A percentile compares a stretch with the other conserved stretches of the same genome.
phyloP scores from a whole-genome alignment of 2,797 vertebrate species.

The Sebastes melanostomus region DNA sequence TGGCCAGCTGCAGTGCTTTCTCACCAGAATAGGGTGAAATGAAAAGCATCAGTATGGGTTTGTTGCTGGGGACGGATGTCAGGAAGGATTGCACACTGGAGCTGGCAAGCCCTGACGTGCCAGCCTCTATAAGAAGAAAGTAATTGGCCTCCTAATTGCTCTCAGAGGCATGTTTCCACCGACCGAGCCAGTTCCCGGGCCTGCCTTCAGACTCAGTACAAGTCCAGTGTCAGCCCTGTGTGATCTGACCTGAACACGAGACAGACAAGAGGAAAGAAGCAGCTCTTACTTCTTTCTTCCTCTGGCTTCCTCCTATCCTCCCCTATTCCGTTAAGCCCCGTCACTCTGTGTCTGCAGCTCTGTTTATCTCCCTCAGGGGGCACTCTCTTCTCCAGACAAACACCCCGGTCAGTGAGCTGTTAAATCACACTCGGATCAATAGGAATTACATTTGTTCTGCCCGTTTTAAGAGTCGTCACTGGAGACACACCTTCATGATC shows the following conservation, averaged over 20 bases:
- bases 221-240: slow-evolving; percentile 38
- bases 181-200: neutral
- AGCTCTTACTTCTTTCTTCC: neutral
- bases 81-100: slow-evolving; percentile 38
- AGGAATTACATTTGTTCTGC: slow-evolving; percentile 55
- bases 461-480: slow-evolving; percentile 39
- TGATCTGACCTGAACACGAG: slow-evolving; percentile 45
- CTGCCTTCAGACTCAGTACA: slow-evolving; percentile 33
- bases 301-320: slow-evolving; percentile 1
- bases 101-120: slow-evolving; percentile 58
- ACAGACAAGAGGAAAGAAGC: neutral
- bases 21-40: slow-evolving; percentile 7
- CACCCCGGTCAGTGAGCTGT: slow-evolving; percentile 41
- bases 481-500: slow-evolving; percentile 32
- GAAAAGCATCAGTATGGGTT: slow-evolving; percentile 26
- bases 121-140: slow-evolving; percentile 49
- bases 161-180: slow-evolving; percentile 56
- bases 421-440: slow-evolving; percentile 59
- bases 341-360: slow-evolving; percentile 31
- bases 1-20: slow-evolving; percentile 32
- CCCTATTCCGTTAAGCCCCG: neutral
- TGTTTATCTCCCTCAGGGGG: slow-evolving; percentile 46
- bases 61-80: slow-evolving; percentile 54
- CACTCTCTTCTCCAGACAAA: slow-evolving; percentile 29
- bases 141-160: slow-evolving; percentile 76